Evolutionary conservation across 2,888 invertebrate species (phyloP).

Genomic region (Andrena marginata): DNA sequence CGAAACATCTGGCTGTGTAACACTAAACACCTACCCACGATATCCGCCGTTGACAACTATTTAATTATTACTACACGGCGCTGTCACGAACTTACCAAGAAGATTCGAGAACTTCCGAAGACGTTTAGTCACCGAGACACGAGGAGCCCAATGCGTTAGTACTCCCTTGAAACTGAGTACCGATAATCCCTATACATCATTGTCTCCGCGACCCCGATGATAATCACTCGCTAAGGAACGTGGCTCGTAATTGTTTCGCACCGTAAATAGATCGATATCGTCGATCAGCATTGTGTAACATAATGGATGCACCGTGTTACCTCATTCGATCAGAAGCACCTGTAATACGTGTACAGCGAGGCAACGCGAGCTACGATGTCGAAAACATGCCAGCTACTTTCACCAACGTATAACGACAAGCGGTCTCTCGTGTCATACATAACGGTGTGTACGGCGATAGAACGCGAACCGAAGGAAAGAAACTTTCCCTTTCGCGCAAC

Average conservation of each 20-base stretch:
- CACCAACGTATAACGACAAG: slow-evolving; percentile 38
- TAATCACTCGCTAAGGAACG: background rate
- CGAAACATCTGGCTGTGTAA: background rate
- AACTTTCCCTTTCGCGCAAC: slow-evolving; percentile 70
- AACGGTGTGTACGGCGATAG: background rate
- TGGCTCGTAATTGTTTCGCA: background rate
- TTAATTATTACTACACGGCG: background rate
- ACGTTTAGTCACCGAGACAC: background rate
- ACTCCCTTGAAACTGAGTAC: background rate
- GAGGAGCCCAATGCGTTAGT: background rate
- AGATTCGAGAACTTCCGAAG: background rate
- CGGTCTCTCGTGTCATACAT: slow-evolving; percentile 12
- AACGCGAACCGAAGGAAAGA: slow-evolving; percentile 37
- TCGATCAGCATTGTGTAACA: background rate
- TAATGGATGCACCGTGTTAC: background rate
- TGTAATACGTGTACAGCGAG: slow-evolving; percentile 3
- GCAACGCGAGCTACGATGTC: slow-evolving; percentile 20
- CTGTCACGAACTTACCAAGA: background rate
- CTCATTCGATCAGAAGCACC: background rate
- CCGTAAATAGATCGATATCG: background rate
- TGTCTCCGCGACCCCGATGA: background rate
- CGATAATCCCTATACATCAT: background rate
- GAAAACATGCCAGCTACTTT: slow-evolving; percentile 58
- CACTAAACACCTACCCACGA: background rate
- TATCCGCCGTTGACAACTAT: background rate